Evolutionary conservation across 2,797 vertebrate species (phyloP), one percentile per base, ranked within the genome.

Genomic region (Platyrinchus mystaceus): DNA sequence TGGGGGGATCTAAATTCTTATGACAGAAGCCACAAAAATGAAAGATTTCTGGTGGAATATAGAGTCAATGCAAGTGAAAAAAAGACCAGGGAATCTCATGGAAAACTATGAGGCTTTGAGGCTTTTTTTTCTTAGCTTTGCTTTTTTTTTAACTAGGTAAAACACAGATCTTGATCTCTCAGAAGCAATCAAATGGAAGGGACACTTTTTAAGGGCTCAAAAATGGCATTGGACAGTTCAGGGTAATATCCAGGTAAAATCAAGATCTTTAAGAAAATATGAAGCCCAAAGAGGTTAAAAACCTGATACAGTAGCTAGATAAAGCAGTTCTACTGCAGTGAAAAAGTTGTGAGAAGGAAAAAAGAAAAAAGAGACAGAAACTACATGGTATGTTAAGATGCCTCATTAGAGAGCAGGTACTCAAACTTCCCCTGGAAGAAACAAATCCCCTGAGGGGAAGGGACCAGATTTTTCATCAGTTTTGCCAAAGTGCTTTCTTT

Each of bases 341-440:
- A 64, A 37, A 34, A 47, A n/a, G 10, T n/a, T 55, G 23, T 1
- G 3, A 83, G 32, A 21, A 4, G 4, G 1, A 24, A 58, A 37
- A 27, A n/a, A 30, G 37, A 20, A 21, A 7, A 53, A 9, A 36
- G 22, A 69, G 5, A 62, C 4, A 66, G 60, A 84, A 79, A 46
- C 24, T 19, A 53, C 27, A 28, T 17, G 1, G 0, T 55, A 30
- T 22, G 41, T 92, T 78, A 86, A 84, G 92, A 88, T 62, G 56
- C 53, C 82, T 89, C 77, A 74, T 47, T 60, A 79, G 41, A 55
- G 59, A 63, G 24, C 69, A 93, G 79, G 74, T 90, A 92, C 85
- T 96, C 77, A 82, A 36, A 76, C 53, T 84, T 92, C 52, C 34
- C 63, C 80, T 91, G 85, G 50, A 93, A 95, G 44, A 86, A 91